Evolutionary conservation across 2,888 invertebrate species (phyloP).

Genomic region (Gymnosoma rotundatum): DNA sequence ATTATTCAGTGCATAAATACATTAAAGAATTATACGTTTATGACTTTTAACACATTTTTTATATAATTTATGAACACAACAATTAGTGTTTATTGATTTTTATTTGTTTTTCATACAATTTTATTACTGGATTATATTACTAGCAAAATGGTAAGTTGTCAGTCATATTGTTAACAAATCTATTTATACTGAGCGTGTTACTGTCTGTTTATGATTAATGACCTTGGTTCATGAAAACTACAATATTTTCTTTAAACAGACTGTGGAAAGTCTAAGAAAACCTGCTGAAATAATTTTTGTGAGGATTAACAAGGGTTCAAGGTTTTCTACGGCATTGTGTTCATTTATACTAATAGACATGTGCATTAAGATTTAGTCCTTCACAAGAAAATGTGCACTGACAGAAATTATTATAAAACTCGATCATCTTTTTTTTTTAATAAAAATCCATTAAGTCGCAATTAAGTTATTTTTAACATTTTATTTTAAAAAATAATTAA

Average conservation of each 20-base stretch:
- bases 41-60: no score
- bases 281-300: constrained; percentile 29
- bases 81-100: neutral
- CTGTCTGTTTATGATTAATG: constrained; percentile 35
- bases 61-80: constrained; percentile 35
- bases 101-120: constrained; percentile 29
- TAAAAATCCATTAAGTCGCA: no score
- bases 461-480: no score
- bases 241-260: constrained; percentile 16
- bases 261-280: constrained; percentile 31
- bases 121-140: constrained; percentile 62
- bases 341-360: neutral
- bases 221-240: constrained; percentile 21
- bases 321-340: neutral
- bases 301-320: neutral
- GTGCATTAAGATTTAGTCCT: neutral
- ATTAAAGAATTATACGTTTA: neutral
- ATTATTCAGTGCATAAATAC: neutral
- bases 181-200: neutral
- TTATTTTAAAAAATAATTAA: no score
- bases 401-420: neutral
- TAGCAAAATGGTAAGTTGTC: constrained; percentile 64
- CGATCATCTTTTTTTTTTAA: no score
- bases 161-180: constrained; percentile 8
- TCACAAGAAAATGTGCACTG: neutral